A percentile compares a stretch with the other conserved stretches of the same genome.
These are phyloP conservation scores for Drosophila sturtevanti DNA, from an alignment of 1,140 invertebrate genomes.

Conservation along the genomic window DNA sequence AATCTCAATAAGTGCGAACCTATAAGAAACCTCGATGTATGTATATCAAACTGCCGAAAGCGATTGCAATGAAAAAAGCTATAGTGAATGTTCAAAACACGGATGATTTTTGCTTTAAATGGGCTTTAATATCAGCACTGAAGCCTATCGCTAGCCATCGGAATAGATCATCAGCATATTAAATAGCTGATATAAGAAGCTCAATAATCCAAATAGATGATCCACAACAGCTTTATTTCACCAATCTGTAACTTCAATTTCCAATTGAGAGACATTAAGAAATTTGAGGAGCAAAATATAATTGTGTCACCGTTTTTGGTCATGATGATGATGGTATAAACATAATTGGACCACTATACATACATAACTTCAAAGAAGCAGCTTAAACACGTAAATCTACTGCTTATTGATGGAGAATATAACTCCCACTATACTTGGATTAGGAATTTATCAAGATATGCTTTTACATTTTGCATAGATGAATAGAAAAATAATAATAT, in stretches of 20 bases:
- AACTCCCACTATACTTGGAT: neutral
- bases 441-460: neutral
- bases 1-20: conserved; percentile 69
- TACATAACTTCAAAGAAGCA: neutral
- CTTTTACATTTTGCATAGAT: neutral
- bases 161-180: too few species aligned
- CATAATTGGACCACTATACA: neutral
- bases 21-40: conserved; percentile 4
- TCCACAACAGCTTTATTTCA: neutral
- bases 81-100: neutral
- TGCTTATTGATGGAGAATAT: neutral
- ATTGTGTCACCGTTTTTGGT: neutral
- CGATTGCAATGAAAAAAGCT: neutral
- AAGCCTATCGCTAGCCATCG: too few species aligned
- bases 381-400: neutral
- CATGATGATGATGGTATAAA: neutral
- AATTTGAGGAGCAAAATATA: too few species aligned
- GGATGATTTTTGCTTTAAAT: too few species aligned
- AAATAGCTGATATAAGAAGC: too few species aligned
- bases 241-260: neutral
- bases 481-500: too few species aligned
- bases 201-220: neutral
- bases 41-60: neutral
- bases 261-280: too few species aligned
- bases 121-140: too few species aligned